These are phyloP conservation scores for Clytia hemisphaerica DNA, from an alignment of 30 jellyfish, hydroid and myxozoan genomes.

Conservation along the genomic window DNA sequence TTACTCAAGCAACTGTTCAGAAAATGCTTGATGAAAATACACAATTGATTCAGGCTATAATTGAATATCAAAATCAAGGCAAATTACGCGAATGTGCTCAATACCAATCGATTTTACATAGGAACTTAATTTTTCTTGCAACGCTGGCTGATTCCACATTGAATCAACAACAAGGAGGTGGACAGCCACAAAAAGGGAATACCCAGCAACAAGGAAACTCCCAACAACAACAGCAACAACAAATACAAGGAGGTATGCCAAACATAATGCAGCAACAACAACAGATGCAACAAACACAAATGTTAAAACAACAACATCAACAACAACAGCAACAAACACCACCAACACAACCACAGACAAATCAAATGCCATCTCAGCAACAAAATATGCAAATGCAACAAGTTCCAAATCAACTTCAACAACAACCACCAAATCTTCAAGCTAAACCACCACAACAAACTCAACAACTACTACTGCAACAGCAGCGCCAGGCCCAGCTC, in stretches of 20 bases:
- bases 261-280: neutral
- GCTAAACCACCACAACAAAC: constrained; percentile 25
- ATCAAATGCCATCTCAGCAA: neutral
- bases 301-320: constrained; percentile 3
- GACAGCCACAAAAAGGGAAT: constrained; percentile 13
- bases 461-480: constrained; percentile 19
- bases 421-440: constrained; percentile 26
- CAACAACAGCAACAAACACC: constrained; percentile 23
- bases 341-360: constrained; percentile 22
- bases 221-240: constrained; percentile 47
- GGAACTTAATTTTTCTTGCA: constrained; percentile 79
- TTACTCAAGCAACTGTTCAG: constrained; percentile 76
- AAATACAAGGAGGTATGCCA: constrained; percentile 15
- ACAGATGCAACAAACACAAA: neutral
- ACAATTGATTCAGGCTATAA: constrained; percentile 67
- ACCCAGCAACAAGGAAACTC: constrained; percentile 11
- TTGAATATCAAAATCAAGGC: constrained; percentile 84
- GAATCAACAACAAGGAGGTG: constrained; percentile 36
- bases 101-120: constrained; percentile 75
- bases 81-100: constrained; percentile 84
- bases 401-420: constrained; percentile 17
- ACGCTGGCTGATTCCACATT: constrained; percentile 88
- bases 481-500: constrained; percentile 2
- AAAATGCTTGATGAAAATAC: constrained; percentile 94
- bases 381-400: neutral